Evolutionary conservation across 2,888 invertebrate genomes (phyloP), one percentile per base, ranked within the genome.

Genomic region (Hyles lineata): DNA sequence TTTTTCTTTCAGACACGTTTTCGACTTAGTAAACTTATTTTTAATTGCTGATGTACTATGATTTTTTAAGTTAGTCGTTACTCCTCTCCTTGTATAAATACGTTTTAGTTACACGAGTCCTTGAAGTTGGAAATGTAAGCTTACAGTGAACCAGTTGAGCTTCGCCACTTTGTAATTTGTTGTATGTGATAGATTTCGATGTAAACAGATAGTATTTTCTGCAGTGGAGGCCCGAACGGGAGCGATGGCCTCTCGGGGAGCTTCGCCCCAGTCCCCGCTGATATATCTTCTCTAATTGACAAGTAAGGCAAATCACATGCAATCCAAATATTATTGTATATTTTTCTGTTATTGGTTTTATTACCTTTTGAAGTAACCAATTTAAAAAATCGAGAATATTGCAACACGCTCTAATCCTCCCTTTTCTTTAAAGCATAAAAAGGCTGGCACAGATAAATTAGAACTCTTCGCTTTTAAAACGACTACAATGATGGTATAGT

Each of bases 211-310:
- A 32, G n/a, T 71, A 11, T 71, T 8, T 79, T 76, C 76, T 70
- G 76, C 87, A 93, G 93, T 72, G 93, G 94, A 78, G 94, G 92
- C 76, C 92, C 84, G 73, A 92, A 89, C 78, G 93, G 91, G 82
- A 92, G 92, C 85, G 93, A 93, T 76, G 90, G 89, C 73, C 89
- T 87, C 73, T 90, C 92, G 50, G 91, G 90, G 74, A 86, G 87
- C 85, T 90, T 90, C 85, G 90, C 91, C 75, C 92, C 93, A 76
- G 90, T 91, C 78, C 90, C 95, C 79, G 89, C 94, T 77, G 95
- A 95, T 87, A 95, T 94, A 84, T 94, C 94, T 73, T 93, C 94
- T 78, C 82, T 95, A 82, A 95, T 95, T 80, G 95, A 95, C 83
- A 95, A 95, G 94, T 93, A 83, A 87, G 91, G 21, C 7, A 19